Conservation (phyloP, 2,888 invertebrate species). For the Bhutanitis thaidina region DNA sequence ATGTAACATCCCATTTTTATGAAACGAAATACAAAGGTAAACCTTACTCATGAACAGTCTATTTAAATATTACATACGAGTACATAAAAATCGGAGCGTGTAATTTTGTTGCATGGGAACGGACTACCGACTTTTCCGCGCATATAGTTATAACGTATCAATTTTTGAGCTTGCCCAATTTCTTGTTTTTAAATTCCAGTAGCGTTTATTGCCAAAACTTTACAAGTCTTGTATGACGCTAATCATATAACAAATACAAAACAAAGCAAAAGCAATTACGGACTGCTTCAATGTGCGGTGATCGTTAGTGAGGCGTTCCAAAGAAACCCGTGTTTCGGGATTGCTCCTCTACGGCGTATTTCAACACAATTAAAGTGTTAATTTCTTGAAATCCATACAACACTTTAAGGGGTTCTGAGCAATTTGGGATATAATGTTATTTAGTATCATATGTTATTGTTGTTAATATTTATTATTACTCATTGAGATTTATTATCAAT, state of each 20-base stretch:
- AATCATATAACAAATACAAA: slow-evolving; percentile 24
- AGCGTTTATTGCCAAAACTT: slow-evolving; percentile 8
- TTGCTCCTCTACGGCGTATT: slow-evolving; percentile 20
- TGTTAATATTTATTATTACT: no score
- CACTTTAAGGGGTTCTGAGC: slow-evolving; percentile 7
- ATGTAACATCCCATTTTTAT: background rate
- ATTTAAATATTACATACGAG: background rate
- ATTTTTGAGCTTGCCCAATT: slow-evolving; percentile 9
- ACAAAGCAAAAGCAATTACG: slow-evolving; percentile 10
- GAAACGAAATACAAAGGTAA: background rate
- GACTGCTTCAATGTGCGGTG: background rate
- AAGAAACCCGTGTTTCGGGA: slow-evolving; percentile 25
- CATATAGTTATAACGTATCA: slow-evolving; percentile 7
- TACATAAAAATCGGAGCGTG: background rate
- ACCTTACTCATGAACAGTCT: background rate
- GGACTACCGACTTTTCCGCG: background rate
- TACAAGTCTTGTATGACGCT: slow-evolving; percentile 18
- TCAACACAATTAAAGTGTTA: slow-evolving; percentile 28
- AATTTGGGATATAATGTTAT: slow-evolving; percentile 4
- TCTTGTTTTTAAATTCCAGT: background rate
- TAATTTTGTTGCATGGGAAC: slow-evolving; percentile 2
- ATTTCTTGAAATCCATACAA: slow-evolving; percentile 12
- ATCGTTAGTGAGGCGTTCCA: slow-evolving; percentile 18
- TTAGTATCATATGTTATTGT: background rate
- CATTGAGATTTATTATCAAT: no score